Percentiles rank a stretch among this genome's conserved stretches.
These are phyloP conservation scores for Drosophila macrospina DNA, from an alignment of 2,888 invertebrate species.

Conservation along the genomic window DNA sequence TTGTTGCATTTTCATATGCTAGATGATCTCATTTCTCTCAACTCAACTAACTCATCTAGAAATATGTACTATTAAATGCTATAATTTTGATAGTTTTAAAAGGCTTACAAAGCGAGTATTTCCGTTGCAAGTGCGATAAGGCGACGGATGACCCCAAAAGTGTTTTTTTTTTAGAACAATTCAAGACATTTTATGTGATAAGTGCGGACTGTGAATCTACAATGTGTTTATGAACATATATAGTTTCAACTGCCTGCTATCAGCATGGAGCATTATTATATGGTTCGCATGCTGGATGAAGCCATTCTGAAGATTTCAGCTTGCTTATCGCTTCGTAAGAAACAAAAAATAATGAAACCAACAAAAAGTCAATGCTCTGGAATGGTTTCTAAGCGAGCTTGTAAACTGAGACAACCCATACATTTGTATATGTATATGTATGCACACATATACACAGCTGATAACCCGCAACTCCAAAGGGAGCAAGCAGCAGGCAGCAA, in stretches of 20 bases:
- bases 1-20: constrained; percentile 36
- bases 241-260: constrained; percentile 34
- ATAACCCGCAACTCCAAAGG: constrained; percentile 70
- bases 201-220: constrained; percentile 3
- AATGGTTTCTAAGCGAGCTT: constrained; percentile 67
- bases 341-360: constrained; percentile 12
- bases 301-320: constrained; percentile 21
- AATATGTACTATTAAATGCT: constrained; percentile 10
- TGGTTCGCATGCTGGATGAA: constrained; percentile 21
- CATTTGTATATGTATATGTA: constrained; percentile 19
- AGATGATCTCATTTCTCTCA: constrained; percentile 55
- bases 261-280: constrained; percentile 16
- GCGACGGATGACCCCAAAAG: constrained; percentile 55
- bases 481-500: constrained; percentile 26
- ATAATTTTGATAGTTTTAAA: constrained; percentile 11
- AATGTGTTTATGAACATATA: constrained; percentile 26
- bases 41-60: constrained; percentile 5
- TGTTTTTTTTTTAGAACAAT: constrained; percentile 38
- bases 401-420: constrained; percentile 61
- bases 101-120: constrained; percentile 35
- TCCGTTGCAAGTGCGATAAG: constrained; percentile 76
- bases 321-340: constrained; percentile 46
- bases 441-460: constrained; percentile 45
- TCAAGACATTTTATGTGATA: constrained; percentile 49
- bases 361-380: constrained; percentile 55